These are phyloP conservation scores for Turnix velox DNA, from an alignment of 2,113 vertebrate species.

Conservation along the genomic window DNA sequence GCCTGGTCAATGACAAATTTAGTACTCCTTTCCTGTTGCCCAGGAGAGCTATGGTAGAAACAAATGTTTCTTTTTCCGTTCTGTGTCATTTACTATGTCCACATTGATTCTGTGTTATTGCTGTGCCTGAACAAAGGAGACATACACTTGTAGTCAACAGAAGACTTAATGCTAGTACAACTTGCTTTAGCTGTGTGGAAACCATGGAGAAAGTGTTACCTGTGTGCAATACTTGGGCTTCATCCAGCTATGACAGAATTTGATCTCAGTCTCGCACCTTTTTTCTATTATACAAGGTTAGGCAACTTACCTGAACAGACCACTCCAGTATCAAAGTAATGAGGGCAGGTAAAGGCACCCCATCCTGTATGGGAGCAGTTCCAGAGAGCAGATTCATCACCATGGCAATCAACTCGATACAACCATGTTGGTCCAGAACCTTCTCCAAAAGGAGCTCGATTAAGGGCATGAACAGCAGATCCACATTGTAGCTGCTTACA, in stretches of 20 bases:
- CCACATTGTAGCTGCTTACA: constrained; percentile 68
- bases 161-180: background rate
- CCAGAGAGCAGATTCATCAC: constrained; percentile 69
- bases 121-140: background rate
- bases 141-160: background rate
- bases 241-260: background rate
- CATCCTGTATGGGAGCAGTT: constrained; percentile 60
- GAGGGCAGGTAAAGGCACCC: constrained; percentile 62
- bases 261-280: fast-evolving
- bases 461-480: constrained; percentile 49
- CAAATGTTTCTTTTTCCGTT: background rate
- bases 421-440: constrained; percentile 72
- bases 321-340: constrained; percentile 64
- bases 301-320: constrained; percentile 66
- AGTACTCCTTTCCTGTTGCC: background rate
- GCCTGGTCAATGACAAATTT: background rate
- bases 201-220: background rate
- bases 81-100: fast-evolving
- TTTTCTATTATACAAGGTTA: background rate
- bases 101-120: background rate
- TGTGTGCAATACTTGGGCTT: background rate
- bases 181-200: background rate
- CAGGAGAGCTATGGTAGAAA: background rate
- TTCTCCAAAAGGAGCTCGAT: constrained; percentile 58
- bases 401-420: constrained; percentile 53